phyloP scores from a whole-genome alignment of 2,797 vertebrate species.

The Sphenodon punctatus region DNA sequence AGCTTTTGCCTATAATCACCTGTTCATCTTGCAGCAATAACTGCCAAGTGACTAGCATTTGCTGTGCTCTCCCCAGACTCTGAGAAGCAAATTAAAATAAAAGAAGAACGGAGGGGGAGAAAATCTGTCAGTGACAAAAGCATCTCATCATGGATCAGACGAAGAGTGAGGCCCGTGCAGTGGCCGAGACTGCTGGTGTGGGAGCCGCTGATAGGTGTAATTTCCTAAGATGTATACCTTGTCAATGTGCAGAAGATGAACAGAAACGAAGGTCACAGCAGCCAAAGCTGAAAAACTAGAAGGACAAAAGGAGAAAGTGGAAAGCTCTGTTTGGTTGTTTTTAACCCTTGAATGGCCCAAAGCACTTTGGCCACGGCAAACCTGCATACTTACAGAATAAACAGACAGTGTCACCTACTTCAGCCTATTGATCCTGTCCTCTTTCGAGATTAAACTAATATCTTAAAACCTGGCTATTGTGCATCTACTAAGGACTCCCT shows the following conservation, averaged over 20 bases:
- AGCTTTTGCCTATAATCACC: conserved; percentile 25
- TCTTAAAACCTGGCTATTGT: background rate
- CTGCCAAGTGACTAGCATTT: conserved; percentile 31
- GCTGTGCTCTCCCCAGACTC: background rate
- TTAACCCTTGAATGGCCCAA: background rate
- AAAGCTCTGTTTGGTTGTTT: conserved; percentile 11
- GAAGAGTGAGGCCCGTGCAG: conserved; percentile 25
- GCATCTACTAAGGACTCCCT: background rate
- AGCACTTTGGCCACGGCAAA: background rate
- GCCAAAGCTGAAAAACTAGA: conserved; percentile 35
- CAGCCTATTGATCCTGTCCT: background rate
- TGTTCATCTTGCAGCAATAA: conserved; percentile 40
- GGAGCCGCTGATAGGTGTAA: conserved; percentile 51
- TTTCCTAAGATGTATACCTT: conserved; percentile 66
- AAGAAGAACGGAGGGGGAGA: background rate
- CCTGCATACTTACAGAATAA: background rate
- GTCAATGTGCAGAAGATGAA: conserved; percentile 49
- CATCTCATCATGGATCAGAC: conserved; percentile 24
- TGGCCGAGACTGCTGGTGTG: background rate
- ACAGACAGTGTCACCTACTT: background rate
- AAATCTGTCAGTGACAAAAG: conserved; percentile 27
- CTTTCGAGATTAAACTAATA: background rate
- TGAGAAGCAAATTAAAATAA: background rate
- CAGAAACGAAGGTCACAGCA: conserved; percentile 52
- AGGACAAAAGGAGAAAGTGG: conserved; percentile 22